These are phyloP conservation scores for Baronia brevicornis DNA, from an alignment of 2,888 invertebrate genomes.

Conservation along the genomic window DNA sequence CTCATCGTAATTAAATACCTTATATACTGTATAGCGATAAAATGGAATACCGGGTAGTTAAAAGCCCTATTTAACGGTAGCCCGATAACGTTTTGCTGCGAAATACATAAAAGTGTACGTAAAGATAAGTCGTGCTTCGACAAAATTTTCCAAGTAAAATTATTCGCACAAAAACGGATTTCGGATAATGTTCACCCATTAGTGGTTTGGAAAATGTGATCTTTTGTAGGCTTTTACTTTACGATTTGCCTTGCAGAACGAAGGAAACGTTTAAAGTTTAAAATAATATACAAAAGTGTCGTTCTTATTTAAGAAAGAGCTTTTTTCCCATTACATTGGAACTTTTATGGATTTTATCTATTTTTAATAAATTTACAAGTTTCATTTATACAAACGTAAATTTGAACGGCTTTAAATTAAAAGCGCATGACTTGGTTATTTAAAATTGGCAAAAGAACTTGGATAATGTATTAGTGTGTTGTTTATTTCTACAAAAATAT, in stretches of 20 bases:
- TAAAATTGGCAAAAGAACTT: too few relatives aligned
- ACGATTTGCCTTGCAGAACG: slow-evolving; percentile 7
- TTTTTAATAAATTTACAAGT: too few relatives aligned
- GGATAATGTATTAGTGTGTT: too few relatives aligned
- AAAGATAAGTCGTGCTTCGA: slow-evolving; percentile 55
- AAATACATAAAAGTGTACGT: slow-evolving; percentile 62
- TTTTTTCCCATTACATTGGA: slow-evolving; percentile 5
- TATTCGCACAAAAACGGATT: slow-evolving; percentile 56
- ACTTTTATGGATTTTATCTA: too few relatives aligned
- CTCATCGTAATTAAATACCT: slow-evolving; percentile 52
- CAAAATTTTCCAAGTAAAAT: slow-evolving; percentile 55
- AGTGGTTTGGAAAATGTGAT: slow-evolving; percentile 50
- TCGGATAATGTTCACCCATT: slow-evolving; percentile 59
- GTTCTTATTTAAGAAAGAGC: slow-evolving; percentile 7
- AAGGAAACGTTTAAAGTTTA: slow-evolving; percentile 11
- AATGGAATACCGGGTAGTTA: slow-evolving; percentile 40
- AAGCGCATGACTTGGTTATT: too few relatives aligned
- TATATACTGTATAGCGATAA: slow-evolving; percentile 45
- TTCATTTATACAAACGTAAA: too few relatives aligned
- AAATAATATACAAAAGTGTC: slow-evolving; percentile 9
- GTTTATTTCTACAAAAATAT: too few relatives aligned
- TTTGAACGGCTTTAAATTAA: too few relatives aligned
- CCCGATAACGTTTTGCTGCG: slow-evolving; percentile 52
- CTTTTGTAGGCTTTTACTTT: slow-evolving; percentile 34
- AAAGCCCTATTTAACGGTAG: slow-evolving; percentile 44